phyloP scores from a whole-genome alignment of 2,113 vertebrate species.

The Mesitornis unicolor region DNA sequence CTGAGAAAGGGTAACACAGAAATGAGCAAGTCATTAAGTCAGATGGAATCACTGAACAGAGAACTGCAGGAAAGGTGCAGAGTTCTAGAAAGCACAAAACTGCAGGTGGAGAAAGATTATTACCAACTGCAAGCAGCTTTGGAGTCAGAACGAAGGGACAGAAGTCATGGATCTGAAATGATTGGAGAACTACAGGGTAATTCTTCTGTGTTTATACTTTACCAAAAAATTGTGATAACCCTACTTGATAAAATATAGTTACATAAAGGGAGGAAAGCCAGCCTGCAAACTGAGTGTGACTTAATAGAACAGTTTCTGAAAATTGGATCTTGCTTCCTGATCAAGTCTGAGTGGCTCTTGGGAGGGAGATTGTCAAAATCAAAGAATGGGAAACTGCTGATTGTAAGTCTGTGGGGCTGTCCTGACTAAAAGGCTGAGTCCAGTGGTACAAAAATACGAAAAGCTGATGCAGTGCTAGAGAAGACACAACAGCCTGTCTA shows the following conservation, averaged over 20 bases:
- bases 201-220: neutral
- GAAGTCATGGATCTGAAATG: slow-evolving; percentile 93
- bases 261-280: neutral
- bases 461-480: neutral
- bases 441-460: neutral
- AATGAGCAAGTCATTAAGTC: slow-evolving; percentile 87
- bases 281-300: neutral
- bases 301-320: neutral
- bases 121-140: slow-evolving; percentile 89
- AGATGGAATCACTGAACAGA: slow-evolving; percentile 89
- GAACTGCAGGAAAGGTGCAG: slow-evolving; percentile 92
- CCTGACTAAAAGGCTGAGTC: neutral
- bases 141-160: slow-evolving; percentile 91
- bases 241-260: neutral
- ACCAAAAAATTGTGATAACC: neutral
- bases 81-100: slow-evolving; percentile 78
- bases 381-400: neutral
- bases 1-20: slow-evolving; percentile 93
- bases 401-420: neutral
- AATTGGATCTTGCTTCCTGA: neutral
- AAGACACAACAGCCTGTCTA: neutral
- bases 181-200: slow-evolving; percentile 95
- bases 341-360: neutral
- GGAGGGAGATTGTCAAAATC: neutral
- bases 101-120: slow-evolving; percentile 91